Evolutionary conservation across 92 coral and sea anemone species (phyloP).

Genomic region (Paragorgia papillata): DNA sequence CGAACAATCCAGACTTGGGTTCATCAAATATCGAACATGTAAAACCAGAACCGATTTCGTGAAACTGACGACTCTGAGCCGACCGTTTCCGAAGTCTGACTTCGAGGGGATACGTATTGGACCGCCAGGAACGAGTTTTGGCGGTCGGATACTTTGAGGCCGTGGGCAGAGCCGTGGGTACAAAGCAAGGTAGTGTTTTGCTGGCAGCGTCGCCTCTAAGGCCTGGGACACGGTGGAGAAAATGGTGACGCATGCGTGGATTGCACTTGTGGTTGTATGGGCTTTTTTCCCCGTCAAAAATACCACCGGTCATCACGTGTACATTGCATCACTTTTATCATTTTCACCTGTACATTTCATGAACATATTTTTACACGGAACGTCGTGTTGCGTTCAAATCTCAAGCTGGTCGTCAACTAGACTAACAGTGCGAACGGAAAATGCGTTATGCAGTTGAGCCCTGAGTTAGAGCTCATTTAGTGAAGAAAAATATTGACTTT

Average conservation of each 20-base stretch:
- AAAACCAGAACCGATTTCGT: conserved; percentile 31
- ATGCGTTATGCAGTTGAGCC: too few relatives aligned
- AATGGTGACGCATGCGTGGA: background rate
- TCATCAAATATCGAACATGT: conserved; percentile 27
- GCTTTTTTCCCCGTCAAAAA: too few relatives aligned
- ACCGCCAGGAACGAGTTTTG: background rate
- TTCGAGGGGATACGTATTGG: background rate
- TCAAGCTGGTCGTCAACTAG: too few relatives aligned
- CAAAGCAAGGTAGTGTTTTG: too few relatives aligned
- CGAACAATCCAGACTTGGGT: conserved; percentile 10
- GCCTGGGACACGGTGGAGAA: background rate
- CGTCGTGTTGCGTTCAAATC: background rate
- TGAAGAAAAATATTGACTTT: too few relatives aligned
- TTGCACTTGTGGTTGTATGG: too few relatives aligned
- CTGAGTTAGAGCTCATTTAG: too few relatives aligned
- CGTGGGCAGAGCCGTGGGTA: background rate
- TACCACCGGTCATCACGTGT: background rate
- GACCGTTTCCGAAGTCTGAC: background rate
- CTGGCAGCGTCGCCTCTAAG: background rate
- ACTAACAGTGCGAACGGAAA: too few relatives aligned
- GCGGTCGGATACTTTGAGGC: background rate
- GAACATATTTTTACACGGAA: background rate
- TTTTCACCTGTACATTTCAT: background rate
- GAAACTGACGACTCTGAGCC: conserved; percentile 7
- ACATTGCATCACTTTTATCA: background rate